Base-by-base conservation (phyloP, 1,140 invertebrate species). In the Leptoteleia sp. region DNA sequence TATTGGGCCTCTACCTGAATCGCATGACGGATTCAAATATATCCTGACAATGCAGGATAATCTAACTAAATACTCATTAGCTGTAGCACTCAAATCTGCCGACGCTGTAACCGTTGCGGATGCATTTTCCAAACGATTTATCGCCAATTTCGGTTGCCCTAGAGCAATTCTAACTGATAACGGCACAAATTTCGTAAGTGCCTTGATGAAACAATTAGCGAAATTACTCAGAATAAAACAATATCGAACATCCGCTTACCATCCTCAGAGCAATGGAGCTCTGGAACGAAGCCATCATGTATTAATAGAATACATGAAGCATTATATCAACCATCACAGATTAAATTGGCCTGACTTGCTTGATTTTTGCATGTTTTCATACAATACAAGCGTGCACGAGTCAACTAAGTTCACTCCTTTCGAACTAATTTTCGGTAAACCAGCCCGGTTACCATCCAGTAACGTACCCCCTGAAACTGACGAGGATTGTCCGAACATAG, bases 221-320 rank as follows among this genome's bases (percentile, higher is more conserved):
- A 71, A 72, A 31, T 12, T 61, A 0, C 68, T 45, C 19, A 71
- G 52, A 59, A 65, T 45, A 1, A 50, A 37, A 11, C 25, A 50
- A 13, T 47, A 13, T 31, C 3, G 43, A 6, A 47, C 43, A 3
- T 47, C 48, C n/a, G 3, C 71, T 38, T 22, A 86, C 48, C 82
- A 86, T 42, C 87, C 88, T 0, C 83, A 87, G 48, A 65, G 76
- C 1, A 89, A 89, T 59, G 87, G 86, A 1, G 57, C 57, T 0
- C 13, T 86, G 0, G 87, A 90, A 52, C 31, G 84, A 29, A 84
- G 78, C 38, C 89, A 91, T 78, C 61, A 48, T 9, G 65, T 80
- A 0, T 42, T 86, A 9, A 31, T 29, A 0, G 78, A 82, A 37
- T 86, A 79, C 57, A 47, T 83, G 15, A 81, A 76, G 59, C 64